Base-by-base conservation (phyloP, 2,113 vertebrate genomes). In the Gavia stellata region DNA sequence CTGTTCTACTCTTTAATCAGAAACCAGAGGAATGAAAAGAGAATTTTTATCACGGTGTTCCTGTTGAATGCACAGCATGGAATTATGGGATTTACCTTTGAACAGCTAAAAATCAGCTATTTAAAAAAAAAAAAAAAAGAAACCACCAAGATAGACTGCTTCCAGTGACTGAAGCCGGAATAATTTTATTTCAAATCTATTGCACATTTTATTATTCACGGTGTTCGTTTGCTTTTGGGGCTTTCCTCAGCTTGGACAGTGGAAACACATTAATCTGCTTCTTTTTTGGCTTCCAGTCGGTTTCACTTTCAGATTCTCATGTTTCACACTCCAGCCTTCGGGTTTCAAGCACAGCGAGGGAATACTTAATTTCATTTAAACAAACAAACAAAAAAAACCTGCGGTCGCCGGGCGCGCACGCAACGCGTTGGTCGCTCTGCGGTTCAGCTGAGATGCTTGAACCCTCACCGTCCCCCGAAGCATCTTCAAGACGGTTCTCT, bases 241-340 rank as follows among this genome's bases (percentile, higher is more conserved):
- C 45, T 96, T 92, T 85, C 62, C 91, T 88, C 67, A 42, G 33
- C 31, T 33, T 49, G 81, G 66, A 75, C 70, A 58, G 63, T 73
- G 71, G 81, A 87, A 94, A 88, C 45, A 74, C 23, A 14, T 42
- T 91, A 36, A 87, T 91, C 72, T 87, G 65, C 61, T 87, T 84
- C 63, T 86, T 86, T 93, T 92, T 84, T 80, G 78, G 87, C 84
- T 96, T 80, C 59, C 86, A 85, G 62, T 82, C 74, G 33, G 94
- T 97, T 95, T 96, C 95, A 82, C 94, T 97, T 97, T 95, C 95
- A 95, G 94, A 95, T 97, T 94, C 96, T 94, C 84, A 40, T 28
- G 70, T 92, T 96, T 87, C 94, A 91, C 42, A 25, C 80, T 85
- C 78, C 78, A 58, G 73, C 45, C 70, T 87, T 96, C 81, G 95